These are phyloP conservation scores for Suricata suricatta DNA, from an alignment of 2,113 vertebrate species.

Conservation along the genomic window DNA sequence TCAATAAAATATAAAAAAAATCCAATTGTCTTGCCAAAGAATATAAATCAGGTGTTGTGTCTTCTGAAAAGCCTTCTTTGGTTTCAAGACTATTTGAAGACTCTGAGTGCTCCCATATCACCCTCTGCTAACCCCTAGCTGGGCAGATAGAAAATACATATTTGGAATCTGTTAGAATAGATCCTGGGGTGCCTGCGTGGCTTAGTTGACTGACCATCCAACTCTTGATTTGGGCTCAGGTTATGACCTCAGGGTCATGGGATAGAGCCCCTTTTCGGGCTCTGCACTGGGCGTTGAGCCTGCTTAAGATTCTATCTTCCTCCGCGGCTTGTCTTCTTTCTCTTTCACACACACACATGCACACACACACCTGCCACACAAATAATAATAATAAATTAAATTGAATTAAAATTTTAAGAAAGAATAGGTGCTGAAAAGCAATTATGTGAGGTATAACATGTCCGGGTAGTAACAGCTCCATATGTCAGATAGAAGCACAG, in stretches of 20 bases:
- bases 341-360: too few species aligned
- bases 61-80: background rate
- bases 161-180: background rate
- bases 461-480: background rate
- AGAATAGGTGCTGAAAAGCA: background rate
- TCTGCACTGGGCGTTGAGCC: too few species aligned
- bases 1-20: background rate
- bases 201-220: too few species aligned
- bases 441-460: background rate
- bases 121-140: background rate
- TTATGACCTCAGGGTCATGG: too few species aligned
- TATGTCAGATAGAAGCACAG: background rate
- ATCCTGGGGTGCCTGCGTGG: background rate
- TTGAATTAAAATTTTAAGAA: too few species aligned
- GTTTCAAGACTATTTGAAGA: background rate
- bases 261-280: too few species aligned
- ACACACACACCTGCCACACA: too few species aligned
- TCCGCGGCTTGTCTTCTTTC: too few species aligned
- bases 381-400: too few species aligned
- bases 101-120: background rate
- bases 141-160: background rate
- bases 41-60: background rate
- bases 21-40: background rate
- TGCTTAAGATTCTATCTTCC: too few species aligned
- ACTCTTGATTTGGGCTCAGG: too few species aligned